Base-by-base conservation (phyloP, 2,888 invertebrate genomes). In the Spisula solida region DNA sequence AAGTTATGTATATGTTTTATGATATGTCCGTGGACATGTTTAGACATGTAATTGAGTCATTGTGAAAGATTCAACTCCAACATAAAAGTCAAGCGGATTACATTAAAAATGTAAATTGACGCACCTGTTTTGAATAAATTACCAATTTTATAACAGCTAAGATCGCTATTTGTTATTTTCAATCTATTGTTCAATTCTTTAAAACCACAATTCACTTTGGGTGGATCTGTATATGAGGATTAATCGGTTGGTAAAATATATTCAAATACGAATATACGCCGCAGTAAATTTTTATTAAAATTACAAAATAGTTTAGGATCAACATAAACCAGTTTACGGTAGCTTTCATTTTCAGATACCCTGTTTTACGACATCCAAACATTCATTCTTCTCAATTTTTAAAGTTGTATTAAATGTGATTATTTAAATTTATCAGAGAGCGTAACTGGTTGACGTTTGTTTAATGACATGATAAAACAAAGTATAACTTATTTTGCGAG, bases 91-190 rank as follows among this genome's bases (percentile, higher is more conserved):
- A 34, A 75, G 75, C 66, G 83, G 75, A 86, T 89, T 75, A 82
- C 81, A 81, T 89, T 80, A 85, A 89, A 41, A 89, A 89, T 87
- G 89, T 85, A 85, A 81, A 89, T 87, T 78, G 48, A 41, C 89
- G 89, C 89, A 89, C 89, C 87, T 89, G 89, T 89, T 87, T 87
- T 85, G 89, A 89, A 89, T 89, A 89, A 89, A 89, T 85, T 89
- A 87, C 82, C 48, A 75, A 75, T 86, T 86, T 86, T 86, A 82
- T 86, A 86, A 82, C 86, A 78, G 82, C 82, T 83, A 79, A 83
- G 82, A 78, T 82, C 25, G 56, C 79, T 87, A 79, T 87, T 82
- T 82, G 56, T 81, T 34, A 82, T 87, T 79, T 82, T 47, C 51
- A 78, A 75, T 56, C 55, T 82, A 75, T 86, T 82, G 82, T 60